Base-by-base conservation (phyloP, 2,888 invertebrate species). In the Parasteatoda lunata region DNA sequence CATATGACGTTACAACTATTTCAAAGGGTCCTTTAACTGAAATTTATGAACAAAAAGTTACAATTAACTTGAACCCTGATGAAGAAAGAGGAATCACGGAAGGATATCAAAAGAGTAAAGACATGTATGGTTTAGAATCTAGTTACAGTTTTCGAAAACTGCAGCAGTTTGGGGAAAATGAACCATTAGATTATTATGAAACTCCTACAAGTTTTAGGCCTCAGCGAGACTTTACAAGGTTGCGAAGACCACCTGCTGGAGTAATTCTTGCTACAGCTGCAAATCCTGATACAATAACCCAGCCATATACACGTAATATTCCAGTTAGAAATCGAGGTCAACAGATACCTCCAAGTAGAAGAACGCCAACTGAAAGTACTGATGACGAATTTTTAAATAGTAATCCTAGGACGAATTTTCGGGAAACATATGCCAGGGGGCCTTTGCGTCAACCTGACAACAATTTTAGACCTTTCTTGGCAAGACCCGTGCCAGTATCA, bases 1-100 rank as follows among this genome's bases (percentile, higher is more conserved):
- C 73, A 13, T 82, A 83, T 52, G 88, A 89, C 65, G 79, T 89
- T 49, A 89, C 88, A 45, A 90, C 90, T 15, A 89, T 90, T 80
- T 89, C 88, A 69, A 90, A 89, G 84, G 90, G 89, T 65, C 88
- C 89, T 4, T 70, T 88, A 45, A 90, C 89, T 8, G 90, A 90
- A 88, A 89, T 90, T 65, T 89, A 90, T 70, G 88, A 89, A 51
- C 86, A 88, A 72, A 88, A 76, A 51, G 89, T 89, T 7, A 87
- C 88, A 30, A 73, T 89, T 5, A 89, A 84, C 69, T 65, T 84
- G 52, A 69, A 81, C 52, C 5, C 65, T 30, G 66, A 72, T 9
- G 77, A 85, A 52, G 84, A 75, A 48, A 82, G 30, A 5, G 48
- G 69, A 11, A 59, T 73, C 6, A 71, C 77, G 3, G 82, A 87